A percentile compares a stretch with the other conserved stretches of the same genome.
Evolutionary conservation across 2,113 vertebrate genomes (phyloP).

Genomic region (Carassius auratus): DNA sequence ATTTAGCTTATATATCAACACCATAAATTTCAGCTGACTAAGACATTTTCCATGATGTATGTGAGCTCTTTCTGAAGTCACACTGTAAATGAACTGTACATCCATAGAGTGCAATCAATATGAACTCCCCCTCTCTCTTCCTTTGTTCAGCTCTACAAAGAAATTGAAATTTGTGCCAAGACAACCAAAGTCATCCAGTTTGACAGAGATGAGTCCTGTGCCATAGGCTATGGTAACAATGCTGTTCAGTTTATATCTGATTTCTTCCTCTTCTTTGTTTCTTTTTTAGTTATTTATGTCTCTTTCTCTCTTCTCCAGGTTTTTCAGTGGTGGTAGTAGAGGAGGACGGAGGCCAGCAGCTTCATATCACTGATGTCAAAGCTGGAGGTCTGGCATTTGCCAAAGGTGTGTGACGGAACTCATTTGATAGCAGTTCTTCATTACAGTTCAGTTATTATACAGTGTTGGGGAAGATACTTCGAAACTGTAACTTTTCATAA

Average conservation of each 20-base stretch:
- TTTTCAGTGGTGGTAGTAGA: constrained; percentile 89
- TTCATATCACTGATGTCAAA: constrained; percentile 87
- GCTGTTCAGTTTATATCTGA: constrained; percentile 38
- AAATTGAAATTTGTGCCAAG: constrained; percentile 94
- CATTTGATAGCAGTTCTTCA: neutral
- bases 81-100: constrained; percentile 25
- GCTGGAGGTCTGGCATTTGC: constrained; percentile 85
- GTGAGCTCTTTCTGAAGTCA: constrained; percentile 14
- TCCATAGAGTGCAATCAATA: constrained; percentile 32
- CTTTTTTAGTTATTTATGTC: neutral
- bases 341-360: constrained; percentile 85
- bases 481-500: neutral
- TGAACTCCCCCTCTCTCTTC: constrained; percentile 14
- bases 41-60: constrained; percentile 11
- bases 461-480: neutral
- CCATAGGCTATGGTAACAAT: constrained; percentile 86
- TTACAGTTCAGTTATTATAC: neutral
- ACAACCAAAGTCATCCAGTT: constrained; percentile 84
- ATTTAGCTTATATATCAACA: neutral
- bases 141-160: constrained; percentile 88
- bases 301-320: constrained; percentile 71
- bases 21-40: constrained; percentile 18
- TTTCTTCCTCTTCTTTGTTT: neutral
- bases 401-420: constrained; percentile 79
- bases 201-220: constrained; percentile 81